Base-by-base conservation (phyloP, 2,113 vertebrate genomes). In the Cyanistes caeruleus region DNA sequence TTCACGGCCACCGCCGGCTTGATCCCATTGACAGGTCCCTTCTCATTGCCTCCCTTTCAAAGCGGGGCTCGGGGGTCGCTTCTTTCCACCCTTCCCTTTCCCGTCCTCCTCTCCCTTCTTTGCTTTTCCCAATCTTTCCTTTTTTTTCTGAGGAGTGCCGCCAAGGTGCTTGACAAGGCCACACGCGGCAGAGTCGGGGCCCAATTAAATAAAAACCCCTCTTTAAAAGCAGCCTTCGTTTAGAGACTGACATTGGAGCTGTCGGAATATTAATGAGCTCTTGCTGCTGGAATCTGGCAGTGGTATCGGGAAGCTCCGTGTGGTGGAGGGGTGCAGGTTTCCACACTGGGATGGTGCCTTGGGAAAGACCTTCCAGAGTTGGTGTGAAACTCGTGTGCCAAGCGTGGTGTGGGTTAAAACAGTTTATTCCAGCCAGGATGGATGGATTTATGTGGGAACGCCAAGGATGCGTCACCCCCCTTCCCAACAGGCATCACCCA, bases 261-360 rank as follows among this genome's bases (percentile, higher is more conserved):
- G 93, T 67, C 6, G 15, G 96, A 96, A 96, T 95, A 95, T 95
- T 97, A 98, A 98, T 14, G 2, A 97, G 95, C 59, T 91, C 87
- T 27, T 79, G 48, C 86, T 6, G 0, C 85, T 4, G 1, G 67
- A 74, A 96, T 90, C 92, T 37, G 7, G 37, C 78, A 41, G 73
- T 0, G 0, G 22, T 0, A 1, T 22, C 0, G 0, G 33, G n/a
- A 73, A 27, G n/a, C 23, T 35, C n/a, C 7, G 1, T 1, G 9
- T 1, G 39, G 11, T 24, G 39, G 55, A 79, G 12, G 13, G 15
- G 16, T 39, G 18, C 5, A 3, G 5, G 3, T 10, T 76, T 27
- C 31, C 53, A n/a, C 10, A 6, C 13, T 1, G 28, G 52, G 58
- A 9, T 41, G 52, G 11, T 17, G 15, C 20, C n/a, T 10, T 21